Conservation (phyloP, 2,113 vertebrate genomes). For the Periophthalmodon schlosseri region DNA sequence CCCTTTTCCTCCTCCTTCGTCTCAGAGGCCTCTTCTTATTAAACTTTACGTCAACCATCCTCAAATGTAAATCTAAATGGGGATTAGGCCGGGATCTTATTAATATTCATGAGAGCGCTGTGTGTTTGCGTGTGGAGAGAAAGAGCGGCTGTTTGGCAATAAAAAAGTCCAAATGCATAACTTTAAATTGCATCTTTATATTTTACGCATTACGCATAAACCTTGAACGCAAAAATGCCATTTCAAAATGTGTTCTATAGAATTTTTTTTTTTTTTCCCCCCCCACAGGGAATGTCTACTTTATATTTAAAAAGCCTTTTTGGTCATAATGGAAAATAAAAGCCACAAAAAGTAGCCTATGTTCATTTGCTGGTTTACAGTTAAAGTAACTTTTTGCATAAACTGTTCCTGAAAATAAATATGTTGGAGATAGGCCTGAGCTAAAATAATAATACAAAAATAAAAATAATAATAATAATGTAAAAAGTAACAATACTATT, state of each 20-base stretch:
- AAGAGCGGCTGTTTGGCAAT: slow-evolving; percentile 28
- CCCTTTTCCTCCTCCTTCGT: slow-evolving; percentile 52
- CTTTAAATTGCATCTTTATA: slow-evolving; percentile 54
- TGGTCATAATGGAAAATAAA: neutral
- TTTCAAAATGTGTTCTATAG: neutral
- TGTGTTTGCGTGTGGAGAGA: slow-evolving; percentile 18
- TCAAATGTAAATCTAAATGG: slow-evolving; percentile 84
- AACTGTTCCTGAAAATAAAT: neutral
- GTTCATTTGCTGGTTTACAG: neutral
- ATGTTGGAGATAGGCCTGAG: neutral
- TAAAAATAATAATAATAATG: neutral
- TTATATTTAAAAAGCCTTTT: neutral
- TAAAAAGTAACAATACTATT: neutral
- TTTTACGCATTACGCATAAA: slow-evolving; percentile 7
- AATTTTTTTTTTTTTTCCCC: no score
- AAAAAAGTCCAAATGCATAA: slow-evolving; percentile 55
- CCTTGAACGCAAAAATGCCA: neutral
- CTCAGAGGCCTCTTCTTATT: slow-evolving; percentile 71
- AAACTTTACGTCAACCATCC: slow-evolving; percentile 82
- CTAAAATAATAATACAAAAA: neutral
- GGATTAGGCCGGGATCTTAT: slow-evolving; percentile 73
- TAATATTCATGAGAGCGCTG: slow-evolving; percentile 79
- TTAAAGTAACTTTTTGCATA: neutral
- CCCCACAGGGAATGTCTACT: neutral
- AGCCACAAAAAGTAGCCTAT: neutral